Percentiles rank a stretch among this genome's conserved stretches.
Conservation (phyloP, 2,797 vertebrate species). For the Schizopygopsis malacanthus region DNA sequence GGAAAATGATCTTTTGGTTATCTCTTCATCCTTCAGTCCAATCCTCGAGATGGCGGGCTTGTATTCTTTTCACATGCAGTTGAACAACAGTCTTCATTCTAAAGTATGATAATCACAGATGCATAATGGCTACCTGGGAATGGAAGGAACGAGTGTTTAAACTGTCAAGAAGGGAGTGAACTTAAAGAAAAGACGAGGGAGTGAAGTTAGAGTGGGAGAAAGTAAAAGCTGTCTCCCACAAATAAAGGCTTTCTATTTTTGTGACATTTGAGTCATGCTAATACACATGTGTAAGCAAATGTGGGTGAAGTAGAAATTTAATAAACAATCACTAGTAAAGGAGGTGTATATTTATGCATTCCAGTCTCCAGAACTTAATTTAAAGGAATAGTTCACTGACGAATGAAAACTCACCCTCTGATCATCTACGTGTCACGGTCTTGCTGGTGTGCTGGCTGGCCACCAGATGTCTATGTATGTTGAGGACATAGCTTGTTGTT, state of each 20-base stretch:
- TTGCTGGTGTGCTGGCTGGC: no score
- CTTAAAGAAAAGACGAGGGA: not conserved
- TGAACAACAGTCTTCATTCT: conserved; percentile 48
- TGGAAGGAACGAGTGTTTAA: not conserved
- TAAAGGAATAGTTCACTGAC: not conserved
- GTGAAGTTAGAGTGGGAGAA: not conserved
- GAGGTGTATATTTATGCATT: not conserved
- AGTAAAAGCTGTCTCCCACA: not conserved
- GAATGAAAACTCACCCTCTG: not conserved
- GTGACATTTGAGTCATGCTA: not conserved
- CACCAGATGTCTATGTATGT: no score
- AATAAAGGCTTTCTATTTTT: conserved; percentile 13
- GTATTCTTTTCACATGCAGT: conserved; percentile 51
- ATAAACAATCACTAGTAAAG: not conserved
- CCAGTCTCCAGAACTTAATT: not conserved
- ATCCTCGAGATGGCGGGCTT: conserved; percentile 34
- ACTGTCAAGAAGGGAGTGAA: conserved; percentile 23
- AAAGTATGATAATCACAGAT: conserved; percentile 47
- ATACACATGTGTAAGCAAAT: not conserved
- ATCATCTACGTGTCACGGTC: no score
- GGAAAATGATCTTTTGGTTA: conserved; percentile 19
- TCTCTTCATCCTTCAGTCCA: conserved; percentile 18
- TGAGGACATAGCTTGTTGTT: no score
- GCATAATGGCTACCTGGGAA: conserved; percentile 56
- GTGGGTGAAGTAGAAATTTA: not conserved